Conservation (phyloP, 92 coral and sea anemone species). For the Blastomussa wellsi region DNA sequence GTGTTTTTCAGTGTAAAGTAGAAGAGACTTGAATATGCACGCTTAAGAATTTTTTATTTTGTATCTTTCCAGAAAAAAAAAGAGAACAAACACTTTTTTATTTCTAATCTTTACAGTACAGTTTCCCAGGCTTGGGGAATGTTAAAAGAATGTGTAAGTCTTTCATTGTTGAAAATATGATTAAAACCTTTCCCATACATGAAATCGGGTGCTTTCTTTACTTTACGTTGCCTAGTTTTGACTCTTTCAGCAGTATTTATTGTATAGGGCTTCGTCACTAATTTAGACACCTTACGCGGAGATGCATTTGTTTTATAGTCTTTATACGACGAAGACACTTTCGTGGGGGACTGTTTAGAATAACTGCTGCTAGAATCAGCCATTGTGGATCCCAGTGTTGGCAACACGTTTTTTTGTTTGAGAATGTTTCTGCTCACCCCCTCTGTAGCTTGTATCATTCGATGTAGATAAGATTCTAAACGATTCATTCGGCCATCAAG, state of each 20-base stretch:
- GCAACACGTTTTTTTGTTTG: not conserved
- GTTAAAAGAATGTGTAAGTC: not conserved
- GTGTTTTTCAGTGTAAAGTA: not conserved
- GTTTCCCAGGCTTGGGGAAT: constrained; percentile 10
- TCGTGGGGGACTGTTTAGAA: not conserved
- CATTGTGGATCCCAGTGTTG: not conserved
- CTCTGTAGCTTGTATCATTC: constrained; percentile 1
- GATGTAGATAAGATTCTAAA: not conserved
- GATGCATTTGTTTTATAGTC: not conserved
- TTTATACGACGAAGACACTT: not conserved
- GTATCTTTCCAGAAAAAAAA: no score
- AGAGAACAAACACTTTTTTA: no score
- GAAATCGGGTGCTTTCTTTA: not conserved
- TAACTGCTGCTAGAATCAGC: not conserved
- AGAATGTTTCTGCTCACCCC: constrained; percentile 3
- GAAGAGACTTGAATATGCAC: no score
- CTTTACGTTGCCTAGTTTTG: not conserved
- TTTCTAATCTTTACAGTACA: not conserved
- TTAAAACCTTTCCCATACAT: not conserved
- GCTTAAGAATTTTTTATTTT: no score
- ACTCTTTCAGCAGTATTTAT: not conserved
- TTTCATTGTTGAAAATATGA: not conserved
- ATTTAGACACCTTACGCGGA: not conserved
- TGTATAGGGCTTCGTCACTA: not conserved
- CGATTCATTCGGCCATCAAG: constrained; percentile 4